Evolutionary conservation across 2,888 invertebrate species (phyloP).

Genomic region (Rhagophthalmus giganteus): DNA sequence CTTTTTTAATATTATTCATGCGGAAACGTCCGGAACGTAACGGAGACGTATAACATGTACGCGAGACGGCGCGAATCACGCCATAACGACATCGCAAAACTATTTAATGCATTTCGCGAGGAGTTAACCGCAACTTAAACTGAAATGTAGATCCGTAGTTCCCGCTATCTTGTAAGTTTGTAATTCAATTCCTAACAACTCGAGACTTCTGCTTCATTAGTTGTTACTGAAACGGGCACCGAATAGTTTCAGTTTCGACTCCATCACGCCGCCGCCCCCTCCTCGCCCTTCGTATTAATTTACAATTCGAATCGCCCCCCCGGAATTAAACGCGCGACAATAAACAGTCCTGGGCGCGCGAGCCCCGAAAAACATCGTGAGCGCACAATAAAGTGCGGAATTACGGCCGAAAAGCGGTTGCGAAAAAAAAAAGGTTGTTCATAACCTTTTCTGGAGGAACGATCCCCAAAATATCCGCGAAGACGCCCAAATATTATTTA

Average conservation of each 20-base stretch:
- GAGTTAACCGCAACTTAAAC: slow-evolving; percentile 26
- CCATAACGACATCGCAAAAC: slow-evolving; percentile 16
- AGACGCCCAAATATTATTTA: no score
- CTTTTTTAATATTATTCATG: slow-evolving; percentile 23
- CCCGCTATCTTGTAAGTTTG: slow-evolving; percentile 18
- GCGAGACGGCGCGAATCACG: neutral
- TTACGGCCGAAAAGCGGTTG: slow-evolving; percentile 8
- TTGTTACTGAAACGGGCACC: neutral
- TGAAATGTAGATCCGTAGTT: slow-evolving; percentile 21
- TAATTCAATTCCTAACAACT: slow-evolving; percentile 19
- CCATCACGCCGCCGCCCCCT: neutral
- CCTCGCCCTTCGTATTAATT: no score
- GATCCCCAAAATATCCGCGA: no score
- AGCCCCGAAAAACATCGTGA: no score
- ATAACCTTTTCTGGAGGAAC: no score
- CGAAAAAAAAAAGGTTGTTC: slow-evolving; percentile 10
- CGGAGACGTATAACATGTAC: no score
- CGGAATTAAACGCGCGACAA: no score
- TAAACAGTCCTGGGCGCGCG: no score
- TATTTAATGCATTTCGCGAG: slow-evolving; percentile 19
- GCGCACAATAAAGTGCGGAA: slow-evolving; percentile 10
- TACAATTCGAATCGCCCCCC: neutral
- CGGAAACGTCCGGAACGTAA: slow-evolving; percentile 4
- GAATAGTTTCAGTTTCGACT: neutral
- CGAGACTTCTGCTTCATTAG: slow-evolving; percentile 23